phyloP scores from a whole-genome alignment of 2,888 invertebrate species.

The Villa cingulata region DNA sequence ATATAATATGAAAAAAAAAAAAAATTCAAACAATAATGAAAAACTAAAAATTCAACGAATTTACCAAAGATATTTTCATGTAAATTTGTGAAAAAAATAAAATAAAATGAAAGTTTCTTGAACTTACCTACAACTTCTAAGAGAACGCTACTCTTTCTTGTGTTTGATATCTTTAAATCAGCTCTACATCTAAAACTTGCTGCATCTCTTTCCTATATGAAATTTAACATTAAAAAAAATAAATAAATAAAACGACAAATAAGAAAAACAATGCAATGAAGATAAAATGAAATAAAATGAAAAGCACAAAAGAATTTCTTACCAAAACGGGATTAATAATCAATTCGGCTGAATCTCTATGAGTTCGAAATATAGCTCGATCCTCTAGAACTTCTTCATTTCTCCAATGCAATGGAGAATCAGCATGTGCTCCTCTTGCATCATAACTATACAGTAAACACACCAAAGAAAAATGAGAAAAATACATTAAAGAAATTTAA shows the following conservation, averaged over 20 bases:
- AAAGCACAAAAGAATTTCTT: slow-evolving; percentile 15
- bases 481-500: neutral
- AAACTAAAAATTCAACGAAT: too few relatives aligned
- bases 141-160: slow-evolving; percentile 62
- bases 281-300: neutral
- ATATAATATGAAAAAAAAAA: too few relatives aligned
- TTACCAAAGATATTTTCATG: too few relatives aligned
- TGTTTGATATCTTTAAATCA: slow-evolving; percentile 64
- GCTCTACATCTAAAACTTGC: slow-evolving; percentile 64
- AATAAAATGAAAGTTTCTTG: too few relatives aligned
- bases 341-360: slow-evolving; percentile 45
- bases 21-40: too few relatives aligned
- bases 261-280: neutral
- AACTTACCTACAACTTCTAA: slow-evolving; percentile 65
- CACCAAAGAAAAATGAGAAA: neutral
- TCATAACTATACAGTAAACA: slow-evolving; percentile 40
- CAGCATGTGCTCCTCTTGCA: slow-evolving; percentile 43
- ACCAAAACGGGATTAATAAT: slow-evolving; percentile 46
- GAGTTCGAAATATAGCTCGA: slow-evolving; percentile 45
- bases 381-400: slow-evolving; percentile 46
- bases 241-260: slow-evolving; percentile 9
- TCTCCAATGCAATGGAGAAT: slow-evolving; percentile 47
- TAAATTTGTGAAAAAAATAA: too few relatives aligned
- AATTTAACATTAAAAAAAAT: slow-evolving; percentile 8
- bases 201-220: slow-evolving; percentile 47